Percentiles rank a stretch among this genome's conserved stretches.
Evolutionary conservation across 2,888 invertebrate genomes (phyloP).

Genomic region (Troides helena): DNA sequence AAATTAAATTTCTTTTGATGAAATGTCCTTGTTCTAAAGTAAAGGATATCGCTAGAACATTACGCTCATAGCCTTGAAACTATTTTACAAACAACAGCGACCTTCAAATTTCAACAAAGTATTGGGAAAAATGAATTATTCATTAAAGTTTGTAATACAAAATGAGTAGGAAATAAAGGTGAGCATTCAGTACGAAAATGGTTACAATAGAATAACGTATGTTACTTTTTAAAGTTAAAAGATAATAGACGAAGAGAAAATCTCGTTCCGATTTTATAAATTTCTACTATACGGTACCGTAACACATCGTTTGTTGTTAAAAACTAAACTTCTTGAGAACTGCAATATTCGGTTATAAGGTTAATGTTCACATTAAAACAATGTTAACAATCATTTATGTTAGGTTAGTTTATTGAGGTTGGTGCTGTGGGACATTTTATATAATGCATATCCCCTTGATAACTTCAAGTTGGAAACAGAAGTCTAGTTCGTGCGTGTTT

Average conservation of each 20-base stretch:
- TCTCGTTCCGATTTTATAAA: slow-evolving; percentile 34
- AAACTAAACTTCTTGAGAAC: slow-evolving; percentile 38
- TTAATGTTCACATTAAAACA: slow-evolving; percentile 31
- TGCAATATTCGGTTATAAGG: slow-evolving; percentile 37
- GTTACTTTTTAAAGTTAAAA: slow-evolving; percentile 14
- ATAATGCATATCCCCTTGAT: slow-evolving; percentile 16
- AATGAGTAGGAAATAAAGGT: background rate
- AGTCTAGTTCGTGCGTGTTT: slow-evolving; percentile 12
- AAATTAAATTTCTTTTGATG: too few species aligned
- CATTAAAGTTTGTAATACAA: too few species aligned
- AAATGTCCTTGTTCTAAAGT: too few species aligned
- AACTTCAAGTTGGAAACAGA: slow-evolving; percentile 9
- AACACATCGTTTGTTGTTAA: slow-evolving; percentile 31
- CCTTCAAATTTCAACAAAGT: too few species aligned
- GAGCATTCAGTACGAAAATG: background rate
- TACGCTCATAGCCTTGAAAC: too few species aligned
- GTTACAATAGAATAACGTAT: background rate
- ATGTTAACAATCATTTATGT: slow-evolving; percentile 23
- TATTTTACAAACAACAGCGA: too few species aligned
- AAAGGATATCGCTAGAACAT: too few species aligned
- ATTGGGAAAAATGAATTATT: too few species aligned
- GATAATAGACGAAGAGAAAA: slow-evolving; percentile 15
- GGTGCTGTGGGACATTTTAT: slow-evolving; percentile 33
- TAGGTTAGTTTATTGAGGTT: slow-evolving; percentile 31
- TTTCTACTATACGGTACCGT: slow-evolving; percentile 33